Base-by-base conservation (phyloP, 2,888 invertebrate genomes). In the Temnothorax ravouxi region DNA sequence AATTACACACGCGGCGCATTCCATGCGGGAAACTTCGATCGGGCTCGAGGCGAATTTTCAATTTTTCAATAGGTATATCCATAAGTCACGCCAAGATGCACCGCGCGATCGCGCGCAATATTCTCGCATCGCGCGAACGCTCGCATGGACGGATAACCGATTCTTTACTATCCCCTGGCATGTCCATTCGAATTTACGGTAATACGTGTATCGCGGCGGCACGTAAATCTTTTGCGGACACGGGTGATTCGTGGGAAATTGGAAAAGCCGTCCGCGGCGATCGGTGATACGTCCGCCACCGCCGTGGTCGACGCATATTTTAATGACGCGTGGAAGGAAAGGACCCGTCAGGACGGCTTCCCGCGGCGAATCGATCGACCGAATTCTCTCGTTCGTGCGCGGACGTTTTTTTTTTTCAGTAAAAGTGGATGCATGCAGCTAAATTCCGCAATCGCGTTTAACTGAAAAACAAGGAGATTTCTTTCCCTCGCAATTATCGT, bases 321-420 rank as follows among this genome's bases (percentile, higher is more conserved):
- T 92, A 93, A 93, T 93, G 92, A 93, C 89, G 87, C 84, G 88
- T 85, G 88, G 88, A 89, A 88, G 84, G 88, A 86, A 84, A 80
- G 15, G 47, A 79, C 66, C 61, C 82, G 90, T 86, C 86, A 47
- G 44, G 83, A 75, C 80, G 80, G 87, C 77, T 77, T 50, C 0
- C 66, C 85, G 88, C 83, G 90, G 91, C 91, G 92, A 91, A 93
- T 93, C 91, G 92, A 93, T 93, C 88, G 87, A 41, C 25, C 38
- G 52, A 29, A 29, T 62, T 64, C 38, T 54, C 59, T 66, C 54
- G 50, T 59, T 76, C 64, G 18, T 21, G 18, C n/a, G 6, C 56
- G 6, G 4, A n/a, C 3, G 1, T 38, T 38, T 62, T 34, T 50
- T 59, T 25, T 5, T 21, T 52, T 18, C 21, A 9, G 21, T 41